phyloP scores from a whole-genome alignment of 2,888 invertebrate genomes.

The Leptopilina drosophilae region DNA sequence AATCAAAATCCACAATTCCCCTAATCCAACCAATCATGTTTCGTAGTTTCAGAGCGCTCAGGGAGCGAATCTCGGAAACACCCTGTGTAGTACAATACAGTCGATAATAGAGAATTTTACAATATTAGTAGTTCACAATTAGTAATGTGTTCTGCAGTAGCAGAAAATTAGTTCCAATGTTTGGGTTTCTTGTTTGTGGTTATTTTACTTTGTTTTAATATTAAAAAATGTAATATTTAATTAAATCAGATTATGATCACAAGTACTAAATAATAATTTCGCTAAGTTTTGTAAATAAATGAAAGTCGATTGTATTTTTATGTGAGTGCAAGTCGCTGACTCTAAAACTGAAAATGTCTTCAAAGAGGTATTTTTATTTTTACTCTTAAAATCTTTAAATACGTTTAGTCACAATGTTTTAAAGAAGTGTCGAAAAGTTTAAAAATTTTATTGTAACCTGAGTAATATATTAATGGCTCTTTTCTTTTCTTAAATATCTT shows the following conservation, averaged over 20 bases:
- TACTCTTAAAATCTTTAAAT: constrained; percentile 48
- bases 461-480: not conserved
- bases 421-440: not conserved
- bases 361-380: constrained; percentile 74
- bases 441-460: not conserved
- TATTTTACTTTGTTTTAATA: constrained; percentile 66
- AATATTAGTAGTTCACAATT: not conserved
- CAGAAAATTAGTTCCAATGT: constrained; percentile 51
- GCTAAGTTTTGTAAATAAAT: constrained; percentile 60
- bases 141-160: constrained; percentile 25
- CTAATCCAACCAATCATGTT: too few relatives aligned
- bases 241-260: constrained; percentile 61
- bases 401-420: not conserved
- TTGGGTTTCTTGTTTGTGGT: constrained; percentile 71
- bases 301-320: constrained; percentile 64
- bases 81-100: too few relatives aligned
- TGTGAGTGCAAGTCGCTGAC: constrained; percentile 62
- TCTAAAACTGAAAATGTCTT: constrained; percentile 74
- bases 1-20: too few relatives aligned
- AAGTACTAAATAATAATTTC: constrained; percentile 63
- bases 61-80: too few relatives aligned
- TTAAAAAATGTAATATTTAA: constrained; percentile 69
- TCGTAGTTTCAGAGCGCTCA: too few relatives aligned
- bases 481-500: not conserved
- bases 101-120: not conserved